Percentiles rank a stretch among this genome's conserved stretches.
These are phyloP conservation scores for Chloroceryle inda DNA, from an alignment of 2,797 vertebrate genomes.

Conservation along the genomic window DNA sequence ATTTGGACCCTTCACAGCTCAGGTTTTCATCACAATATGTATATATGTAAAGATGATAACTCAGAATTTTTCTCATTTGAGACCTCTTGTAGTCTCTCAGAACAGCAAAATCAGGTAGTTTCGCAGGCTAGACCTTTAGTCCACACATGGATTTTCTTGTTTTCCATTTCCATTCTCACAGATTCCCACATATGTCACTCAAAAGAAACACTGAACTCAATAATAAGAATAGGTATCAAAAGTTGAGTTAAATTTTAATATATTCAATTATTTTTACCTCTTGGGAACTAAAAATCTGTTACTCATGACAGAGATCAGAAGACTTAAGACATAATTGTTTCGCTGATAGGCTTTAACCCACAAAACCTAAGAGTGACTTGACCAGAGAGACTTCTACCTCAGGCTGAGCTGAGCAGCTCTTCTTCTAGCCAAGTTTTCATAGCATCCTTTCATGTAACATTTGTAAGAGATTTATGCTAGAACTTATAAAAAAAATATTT, in stretches of 20 bases:
- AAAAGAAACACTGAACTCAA: not conserved
- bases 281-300: not conserved
- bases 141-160: not conserved
- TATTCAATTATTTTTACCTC: not conserved
- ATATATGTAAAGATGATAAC: not conserved
- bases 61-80: not conserved
- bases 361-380: not conserved
- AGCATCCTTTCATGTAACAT: not conserved
- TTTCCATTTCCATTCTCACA: not conserved
- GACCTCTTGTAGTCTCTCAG: not conserved
- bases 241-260: not conserved
- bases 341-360: not conserved
- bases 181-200: not conserved
- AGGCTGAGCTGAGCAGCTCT: not conserved
- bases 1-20: not conserved
- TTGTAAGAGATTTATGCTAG: not conserved
- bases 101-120: fast-evolving
- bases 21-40: not conserved
- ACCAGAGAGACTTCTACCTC: not conserved
- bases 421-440: not conserved
- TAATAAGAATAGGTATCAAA: not conserved
- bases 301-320: not conserved
- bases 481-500: not conserved
- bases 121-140: not conserved
- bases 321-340: not conserved